Evolutionary conservation across 2,797 vertebrate genomes (phyloP), one percentile per base, ranked within the genome.

Genomic region (Centropyge bicolor): DNA sequence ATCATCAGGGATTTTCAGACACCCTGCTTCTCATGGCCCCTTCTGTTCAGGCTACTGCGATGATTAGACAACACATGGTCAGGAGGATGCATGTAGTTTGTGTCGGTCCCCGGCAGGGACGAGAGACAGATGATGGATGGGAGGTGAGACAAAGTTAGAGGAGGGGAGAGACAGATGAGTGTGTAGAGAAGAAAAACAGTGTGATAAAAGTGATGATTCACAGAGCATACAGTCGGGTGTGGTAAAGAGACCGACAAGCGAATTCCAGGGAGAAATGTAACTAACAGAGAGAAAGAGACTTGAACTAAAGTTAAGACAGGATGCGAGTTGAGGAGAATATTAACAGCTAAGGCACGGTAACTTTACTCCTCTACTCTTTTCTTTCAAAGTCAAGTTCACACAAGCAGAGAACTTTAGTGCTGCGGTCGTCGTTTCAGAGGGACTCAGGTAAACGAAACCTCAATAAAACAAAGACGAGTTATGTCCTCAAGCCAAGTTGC

Each of bases 321-420:
- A 89, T 46, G 60, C 61, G 69, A 82, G 79, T 86, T 49, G 66
- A 59, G 59, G 65, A 86, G 78, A 81, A 82, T 70, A 90, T 91
- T 90, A 89, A 88, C 24, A 88, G 67, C 86, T 84, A 76, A 14
- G 45, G 67, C 82, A 67, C 22, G 55, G 80, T 54, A 85, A 88
- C 70, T 77, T 63, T 48, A 91, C 56, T 70, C 82, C 55, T 71
- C 76, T 52, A 60, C 76, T 67, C 43, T 62, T 71, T 71, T 69
- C 59, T 85, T 89, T 84, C 79, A 90, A 93, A 94, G 88, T 92
- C 92, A 94, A 93, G 93, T 92, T 91, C 81, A 86, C 88, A 88
- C 89, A 91, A 70, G 73, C 81, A 76, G 56, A 81, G 73, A 89
- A 86, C 83, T 84, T 78, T 70, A 76, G 59, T 55, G 76, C 74